A percentile compares a stretch with the other conserved stretches of the same genome.
Evolutionary conservation across 2,113 vertebrate species (phyloP).

Genomic region (Mystacornis crossleyi): DNA sequence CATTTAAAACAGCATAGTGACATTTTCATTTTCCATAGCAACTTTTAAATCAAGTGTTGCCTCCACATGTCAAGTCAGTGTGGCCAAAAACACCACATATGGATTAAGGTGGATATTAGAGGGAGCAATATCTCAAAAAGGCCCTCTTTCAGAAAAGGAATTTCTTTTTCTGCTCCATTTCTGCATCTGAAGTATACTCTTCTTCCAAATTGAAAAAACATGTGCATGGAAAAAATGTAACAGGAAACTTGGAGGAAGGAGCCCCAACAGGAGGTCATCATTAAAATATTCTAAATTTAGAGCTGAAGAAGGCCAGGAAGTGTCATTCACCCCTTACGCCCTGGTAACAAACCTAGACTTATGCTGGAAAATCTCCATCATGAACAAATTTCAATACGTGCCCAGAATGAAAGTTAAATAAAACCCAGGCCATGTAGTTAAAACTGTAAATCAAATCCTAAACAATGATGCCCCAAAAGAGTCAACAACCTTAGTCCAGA

Average conservation of each 20-base stretch:
- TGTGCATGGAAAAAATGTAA: constrained; percentile 6
- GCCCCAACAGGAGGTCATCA: neutral
- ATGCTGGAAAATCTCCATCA: neutral
- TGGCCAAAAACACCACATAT: neutral
- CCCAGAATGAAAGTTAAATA: neutral
- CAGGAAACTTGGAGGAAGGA: constrained; percentile 6
- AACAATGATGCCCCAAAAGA: neutral
- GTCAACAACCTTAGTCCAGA: neutral
- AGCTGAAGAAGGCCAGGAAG: neutral
- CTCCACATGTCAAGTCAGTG: neutral
- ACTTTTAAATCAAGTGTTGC: neutral
- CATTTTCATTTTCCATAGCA: neutral
- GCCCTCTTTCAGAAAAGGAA: neutral
- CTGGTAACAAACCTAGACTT: neutral
- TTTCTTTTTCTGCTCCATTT: neutral
- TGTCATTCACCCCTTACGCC: neutral
- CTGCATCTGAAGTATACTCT: neutral
- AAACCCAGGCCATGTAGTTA: neutral
- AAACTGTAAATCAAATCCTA: neutral
- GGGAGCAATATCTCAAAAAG: neutral
- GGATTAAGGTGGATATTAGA: neutral
- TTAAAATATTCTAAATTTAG: constrained; percentile 22
- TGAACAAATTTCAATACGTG: neutral
- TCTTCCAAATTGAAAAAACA: constrained; percentile 31
- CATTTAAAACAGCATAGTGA: neutral